Evolutionary conservation across 2,797 vertebrate species (phyloP), one percentile per base, ranked within the genome.

Genomic region (Decapterus maruadsi): DNA sequence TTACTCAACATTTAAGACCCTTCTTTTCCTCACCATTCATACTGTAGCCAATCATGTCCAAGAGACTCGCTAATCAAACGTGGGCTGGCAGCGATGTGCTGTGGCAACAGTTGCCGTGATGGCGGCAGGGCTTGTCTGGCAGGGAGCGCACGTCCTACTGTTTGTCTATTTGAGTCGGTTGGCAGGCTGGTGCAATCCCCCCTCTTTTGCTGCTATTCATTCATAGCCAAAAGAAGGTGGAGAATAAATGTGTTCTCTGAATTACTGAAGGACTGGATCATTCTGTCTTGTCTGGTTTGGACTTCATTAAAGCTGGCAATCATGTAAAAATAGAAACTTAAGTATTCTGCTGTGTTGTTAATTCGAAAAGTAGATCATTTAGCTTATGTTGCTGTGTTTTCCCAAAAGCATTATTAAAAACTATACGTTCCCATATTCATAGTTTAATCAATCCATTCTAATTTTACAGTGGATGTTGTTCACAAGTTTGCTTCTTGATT

Each of bases 71-170:
- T 92, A 90, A 94, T 94, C 90, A 92, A 91, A 92, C 80, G 63
- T 77, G 62, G 81, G 84, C 75, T 94, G 90, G 83, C 91, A 87
- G 90, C 82, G 88, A 85, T 77, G 76, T 19, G 17, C 82, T n/a
- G 82, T 89, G 89, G 92, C 90, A 93, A 93, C 92, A 90, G 91
- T 95, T 93, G 89, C 85, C 60, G 85, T 90, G 91, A 92, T 89
- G 87, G 84, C 55, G 83, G n/a, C n/a, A n/a, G n/a, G n/a, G 88
- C 83, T 89, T 81, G 89, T 94, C 87, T 94, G 94, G 92, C 90
- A 87, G 87, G 77, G 75, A 71, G 81, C 46, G 72, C 40, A 54
- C 53, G 78, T 95, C 94, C 92, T 92, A 92, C 94, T 94, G 92
- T 93, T 95, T 90, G 91, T 81, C 90, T 93, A 42, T 93, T 93